These are phyloP conservation scores for Aldrovandia affinis DNA, from an alignment of 2,797 vertebrate species.

Conservation along the genomic window DNA sequence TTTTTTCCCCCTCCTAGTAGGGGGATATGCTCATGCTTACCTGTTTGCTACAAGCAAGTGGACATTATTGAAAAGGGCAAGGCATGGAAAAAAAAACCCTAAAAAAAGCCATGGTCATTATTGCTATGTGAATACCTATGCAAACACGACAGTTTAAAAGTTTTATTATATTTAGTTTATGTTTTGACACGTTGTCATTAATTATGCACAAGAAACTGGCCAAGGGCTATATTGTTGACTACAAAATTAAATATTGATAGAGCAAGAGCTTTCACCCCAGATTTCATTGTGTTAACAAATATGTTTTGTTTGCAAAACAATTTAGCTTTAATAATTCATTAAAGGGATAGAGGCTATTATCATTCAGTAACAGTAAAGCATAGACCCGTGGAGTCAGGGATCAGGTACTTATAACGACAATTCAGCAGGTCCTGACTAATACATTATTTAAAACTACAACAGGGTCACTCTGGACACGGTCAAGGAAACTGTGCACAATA, in stretches of 20 bases:
- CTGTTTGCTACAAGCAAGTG: not conserved
- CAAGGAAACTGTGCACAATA: conserved; percentile 55
- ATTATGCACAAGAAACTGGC: conserved; percentile 69
- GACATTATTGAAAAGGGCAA: conserved; percentile 16
- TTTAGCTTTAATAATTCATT: conserved; percentile 74
- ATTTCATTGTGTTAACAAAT: conserved; percentile 77
- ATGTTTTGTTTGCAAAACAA: conserved; percentile 76
- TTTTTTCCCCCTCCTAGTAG: not conserved
- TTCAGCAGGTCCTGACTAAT: conserved; percentile 65
- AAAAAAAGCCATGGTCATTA: conserved; percentile 6
- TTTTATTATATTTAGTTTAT: conserved; percentile 54
- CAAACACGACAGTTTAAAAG: conserved; percentile 42
- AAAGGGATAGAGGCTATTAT: conserved; percentile 64
- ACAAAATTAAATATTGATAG: conserved; percentile 77
- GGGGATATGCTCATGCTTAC: not conserved
- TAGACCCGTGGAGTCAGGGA: conserved; percentile 66
- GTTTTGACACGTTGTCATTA: conserved; percentile 62
- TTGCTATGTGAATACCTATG: conserved; percentile 40
- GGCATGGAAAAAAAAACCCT: not conserved
- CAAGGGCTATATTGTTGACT: conserved; percentile 67
- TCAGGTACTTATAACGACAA: conserved; percentile 62
- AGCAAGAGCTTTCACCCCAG: conserved; percentile 65
- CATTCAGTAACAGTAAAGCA: conserved; percentile 60
- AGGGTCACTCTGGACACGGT: conserved; percentile 59
- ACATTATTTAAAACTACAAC: conserved; percentile 69